phyloP scores from a whole-genome alignment of 2,797 vertebrate genomes.

The Prionace glauca region DNA sequence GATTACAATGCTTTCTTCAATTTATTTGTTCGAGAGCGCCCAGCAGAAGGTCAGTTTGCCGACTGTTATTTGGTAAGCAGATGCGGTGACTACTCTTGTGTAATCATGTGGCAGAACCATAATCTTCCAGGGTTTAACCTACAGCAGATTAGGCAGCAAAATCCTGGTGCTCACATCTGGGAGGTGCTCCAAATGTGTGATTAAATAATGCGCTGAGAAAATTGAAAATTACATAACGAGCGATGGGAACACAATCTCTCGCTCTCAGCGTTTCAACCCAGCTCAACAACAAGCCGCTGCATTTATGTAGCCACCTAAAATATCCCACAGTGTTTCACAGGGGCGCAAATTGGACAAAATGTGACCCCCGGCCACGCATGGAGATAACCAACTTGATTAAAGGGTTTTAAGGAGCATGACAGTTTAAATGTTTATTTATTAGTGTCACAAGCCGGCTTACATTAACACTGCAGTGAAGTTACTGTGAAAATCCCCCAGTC shows the following conservation, averaged over 20 bases:
- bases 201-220: neutral
- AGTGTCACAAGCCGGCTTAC: too few relatives aligned
- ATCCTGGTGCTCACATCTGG: neutral
- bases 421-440: too few relatives aligned
- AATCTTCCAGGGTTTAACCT: slow-evolving; percentile 15
- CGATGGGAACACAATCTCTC: neutral
- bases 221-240: neutral
- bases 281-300: neutral
- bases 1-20: neutral
- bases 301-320: neutral
- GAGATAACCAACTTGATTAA: neutral
- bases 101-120: slow-evolving; percentile 25
- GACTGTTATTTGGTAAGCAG: neutral
- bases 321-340: neutral
- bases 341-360: neutral
- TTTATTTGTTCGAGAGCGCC: slow-evolving; percentile 15
- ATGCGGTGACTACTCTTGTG: neutral
- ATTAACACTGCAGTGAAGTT: too few relatives aligned
- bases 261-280: neutral
- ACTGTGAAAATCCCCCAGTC: too few relatives aligned
- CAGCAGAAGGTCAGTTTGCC: neutral
- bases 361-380: neutral
- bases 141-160: neutral
- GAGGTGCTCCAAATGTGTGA: neutral
- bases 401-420: neutral